Percentiles rank a stretch among this genome's conserved stretches.
Conservation (phyloP, 2,888 invertebrate genomes). For the Tenthredo livida region DNA sequence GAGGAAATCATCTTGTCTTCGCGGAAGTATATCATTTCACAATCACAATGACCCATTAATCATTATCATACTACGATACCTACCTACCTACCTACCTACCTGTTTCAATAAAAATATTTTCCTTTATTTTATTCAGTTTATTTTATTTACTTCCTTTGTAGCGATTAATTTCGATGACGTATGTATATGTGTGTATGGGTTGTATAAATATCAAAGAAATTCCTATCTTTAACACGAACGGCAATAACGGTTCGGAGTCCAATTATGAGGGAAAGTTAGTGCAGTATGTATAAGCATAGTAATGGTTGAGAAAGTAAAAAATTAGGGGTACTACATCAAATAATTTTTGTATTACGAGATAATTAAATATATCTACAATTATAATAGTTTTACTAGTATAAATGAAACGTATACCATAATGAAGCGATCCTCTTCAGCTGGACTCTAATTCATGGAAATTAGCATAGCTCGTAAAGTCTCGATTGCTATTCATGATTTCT, state of each 20-base stretch:
- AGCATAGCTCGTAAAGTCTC: not conserved
- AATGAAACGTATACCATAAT: not conserved
- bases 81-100: too few species aligned
- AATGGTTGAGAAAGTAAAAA: constrained; percentile 14
- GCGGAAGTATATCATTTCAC: not conserved
- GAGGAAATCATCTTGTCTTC: not conserved
- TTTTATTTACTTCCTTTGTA: not conserved
- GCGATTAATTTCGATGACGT: not conserved
- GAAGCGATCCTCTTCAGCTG: not conserved
- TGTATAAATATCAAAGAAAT: not conserved
- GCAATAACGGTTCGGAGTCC: not conserved
- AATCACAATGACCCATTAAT: not conserved
- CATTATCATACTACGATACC: not conserved
- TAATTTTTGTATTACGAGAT: not conserved
- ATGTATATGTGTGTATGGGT: not conserved
- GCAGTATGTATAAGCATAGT: not conserved
- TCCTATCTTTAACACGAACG: constrained; percentile 15
- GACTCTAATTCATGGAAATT: not conserved
- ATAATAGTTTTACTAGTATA: not conserved
- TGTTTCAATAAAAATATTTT: not conserved
- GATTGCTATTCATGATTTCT: not conserved
- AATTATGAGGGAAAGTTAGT: constrained; percentile 22
- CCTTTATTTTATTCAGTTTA: not conserved
- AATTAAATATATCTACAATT: not conserved
- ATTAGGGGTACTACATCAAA: constrained; percentile 23